phyloP scores from a whole-genome alignment of 2,888 invertebrate genomes.

The Xanthia icteritia region DNA sequence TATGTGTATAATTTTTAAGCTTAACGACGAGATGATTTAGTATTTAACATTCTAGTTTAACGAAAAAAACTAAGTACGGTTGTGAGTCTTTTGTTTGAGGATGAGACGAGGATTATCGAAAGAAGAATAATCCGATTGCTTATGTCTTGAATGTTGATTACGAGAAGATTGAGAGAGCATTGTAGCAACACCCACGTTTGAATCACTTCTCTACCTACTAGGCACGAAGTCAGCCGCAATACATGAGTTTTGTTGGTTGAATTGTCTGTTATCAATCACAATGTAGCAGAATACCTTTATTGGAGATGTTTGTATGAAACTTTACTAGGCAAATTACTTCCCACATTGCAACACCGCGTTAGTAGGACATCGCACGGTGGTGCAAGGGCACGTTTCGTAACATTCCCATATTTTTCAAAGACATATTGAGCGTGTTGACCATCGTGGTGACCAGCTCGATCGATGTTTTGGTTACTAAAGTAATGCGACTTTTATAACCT shows the following conservation, averaged over 20 bases:
- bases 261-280: neutral
- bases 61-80: conserved; percentile 1
- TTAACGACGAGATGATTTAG: conserved; percentile 23
- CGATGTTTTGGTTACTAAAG: neutral
- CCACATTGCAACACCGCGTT: too few species aligned
- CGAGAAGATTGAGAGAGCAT: neutral
- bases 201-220: neutral
- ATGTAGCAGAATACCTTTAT: neutral
- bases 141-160: neutral
- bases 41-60: conserved; percentile 19
- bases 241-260: neutral
- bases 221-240: neutral
- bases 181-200: neutral
- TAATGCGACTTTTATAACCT: neutral
- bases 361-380: neutral
- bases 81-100: neutral
- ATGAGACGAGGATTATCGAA: conserved; percentile 4
- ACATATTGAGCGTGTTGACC: neutral
- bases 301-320: too few species aligned
- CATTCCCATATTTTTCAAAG: neutral
- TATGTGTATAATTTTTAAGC: conserved; percentile 45
- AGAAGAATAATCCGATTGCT: conserved; percentile 21
- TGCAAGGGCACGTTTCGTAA: neutral
- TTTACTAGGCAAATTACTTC: too few species aligned
- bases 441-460: neutral